Percentiles rank a stretch among this genome's conserved stretches.
Evolutionary conservation across 2,113 vertebrate species (phyloP).

Genomic region (Macrotus californicus): DNA sequence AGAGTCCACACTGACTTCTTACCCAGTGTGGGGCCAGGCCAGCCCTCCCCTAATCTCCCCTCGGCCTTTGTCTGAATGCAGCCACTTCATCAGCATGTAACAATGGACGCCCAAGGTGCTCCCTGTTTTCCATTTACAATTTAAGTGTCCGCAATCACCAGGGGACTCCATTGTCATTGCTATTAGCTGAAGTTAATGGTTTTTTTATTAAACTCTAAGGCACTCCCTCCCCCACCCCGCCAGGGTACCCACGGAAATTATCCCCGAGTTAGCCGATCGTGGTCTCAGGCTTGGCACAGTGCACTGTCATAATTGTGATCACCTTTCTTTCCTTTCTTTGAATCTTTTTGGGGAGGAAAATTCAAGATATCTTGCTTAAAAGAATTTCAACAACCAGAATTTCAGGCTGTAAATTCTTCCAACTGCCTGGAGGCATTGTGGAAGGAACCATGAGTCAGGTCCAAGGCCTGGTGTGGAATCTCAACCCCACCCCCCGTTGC

Average conservation of each 20-base stretch:
- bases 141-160: constrained; percentile 13
- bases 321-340: neutral
- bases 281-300: neutral
- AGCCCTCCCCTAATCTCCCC: neutral
- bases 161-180: constrained; percentile 27
- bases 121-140: constrained; percentile 22
- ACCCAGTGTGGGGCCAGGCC: neutral
- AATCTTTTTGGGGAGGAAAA: neutral
- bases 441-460: neutral
- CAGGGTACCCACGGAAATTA: neutral
- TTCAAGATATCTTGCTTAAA: neutral
- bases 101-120: constrained; percentile 22
- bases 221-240: neutral
- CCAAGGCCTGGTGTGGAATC: neutral
- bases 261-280: neutral
- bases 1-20: neutral
- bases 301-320: neutral
- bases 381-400: neutral
- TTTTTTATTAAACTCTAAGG: constrained; percentile 47
- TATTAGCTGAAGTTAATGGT: constrained; percentile 50
- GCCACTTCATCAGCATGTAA: constrained; percentile 43
- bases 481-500: neutral
- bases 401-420: neutral
- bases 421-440: neutral
- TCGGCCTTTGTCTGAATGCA: neutral